Base-by-base conservation (phyloP, 2,888 invertebrate genomes). In the Anodontia alba region DNA sequence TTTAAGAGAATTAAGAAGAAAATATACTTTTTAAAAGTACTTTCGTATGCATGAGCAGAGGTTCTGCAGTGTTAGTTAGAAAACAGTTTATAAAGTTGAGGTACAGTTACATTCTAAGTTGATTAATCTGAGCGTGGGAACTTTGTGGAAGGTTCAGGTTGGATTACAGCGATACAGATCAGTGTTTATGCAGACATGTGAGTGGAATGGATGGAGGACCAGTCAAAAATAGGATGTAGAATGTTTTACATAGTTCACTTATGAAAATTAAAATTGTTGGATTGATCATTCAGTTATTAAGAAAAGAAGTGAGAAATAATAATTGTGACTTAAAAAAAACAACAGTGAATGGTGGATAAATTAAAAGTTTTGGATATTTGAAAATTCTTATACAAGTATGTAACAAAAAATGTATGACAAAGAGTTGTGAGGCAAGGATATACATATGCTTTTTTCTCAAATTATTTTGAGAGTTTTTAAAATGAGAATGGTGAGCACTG, bases 121-220 rank as follows among this genome's bases (percentile, higher is more conserved):
- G 69, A 69, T 69, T 69, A 69, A 69, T 42, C 46, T 69, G 69
- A 85, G 85, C 85, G 85, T 85, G 85, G 85, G 85, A 85, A 85
- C 75, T 71, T 69, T 80, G 73, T 82, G 76, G 46, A 70, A 76
- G 71, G 80, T 76, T 85, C 76, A 62, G 68, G 78, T 85, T 85
- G 69, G 68, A 77, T 85, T 85, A 76, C 85, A 78, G 42, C 73
- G 85, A 85, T 85, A 81, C 80, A 62, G 82, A 85, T 82, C 85
- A 71, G 73, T 85, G 82, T 85, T 82, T 85, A 85, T 80, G 69
- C 85, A 85, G 82, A 73, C 78, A 76, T 79, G 84, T 77, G 43
- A 43, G 69, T 69, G 69, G 42, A 46, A 42, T 69, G 69, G 69
- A 62, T 62, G 62, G 31, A 33, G 62, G 62, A 62, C 62, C 62